Evolutionary conservation across 2,113 vertebrate genomes (phyloP), one percentile per base, ranked within the genome.

Genomic region (Ornithorhynchus anatinus): DNA sequence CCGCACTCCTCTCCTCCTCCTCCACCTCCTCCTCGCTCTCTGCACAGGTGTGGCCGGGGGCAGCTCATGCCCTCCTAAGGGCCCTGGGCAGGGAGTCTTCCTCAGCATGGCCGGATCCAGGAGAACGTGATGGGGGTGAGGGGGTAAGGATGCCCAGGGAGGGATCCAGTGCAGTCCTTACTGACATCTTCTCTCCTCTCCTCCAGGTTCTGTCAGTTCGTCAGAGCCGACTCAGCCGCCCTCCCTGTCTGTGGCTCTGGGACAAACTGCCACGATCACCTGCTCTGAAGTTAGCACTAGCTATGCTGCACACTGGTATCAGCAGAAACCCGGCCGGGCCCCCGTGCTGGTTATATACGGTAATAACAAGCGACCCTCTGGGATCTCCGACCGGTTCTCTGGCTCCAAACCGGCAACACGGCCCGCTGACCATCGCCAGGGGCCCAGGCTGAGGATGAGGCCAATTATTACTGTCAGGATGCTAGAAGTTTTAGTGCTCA

Each of bases 341-440:
- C 79, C 62, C 8, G 23, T 66, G 8, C 13, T 52, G 6, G 8
- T 84, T 9, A 72, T 79, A 4, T 73, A 67, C 0, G 0, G 0
- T 0, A 8, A 17, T 0, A 3, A 0, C 0, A 0, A 1, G 0
- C 23, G 35, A 44, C 42, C 70, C 15, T 59, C 51, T 0, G 52
- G 2, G 36, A 74, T 78, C 70, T 42, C 74, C 14, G 44, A 35
- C 0, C 36, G 7, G 19, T 65, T 86, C 59, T 85, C 77, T 0
- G 58, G 74, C 2, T 63, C 72, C 13, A 0, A 0, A 78, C 45
- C 0, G 29, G 56, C 15, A 20, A 19, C 33, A 52, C 19, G 0
- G n/a, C 0, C 74, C 35, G 0, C 58, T 77, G 37, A 81, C 27
- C 54, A 77, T 79, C 74, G 6, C 37, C 3, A 8, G 48, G n/a